phyloP scores from a whole-genome alignment of 2,113 vertebrate species.

The Ranitomeya imitator region DNA sequence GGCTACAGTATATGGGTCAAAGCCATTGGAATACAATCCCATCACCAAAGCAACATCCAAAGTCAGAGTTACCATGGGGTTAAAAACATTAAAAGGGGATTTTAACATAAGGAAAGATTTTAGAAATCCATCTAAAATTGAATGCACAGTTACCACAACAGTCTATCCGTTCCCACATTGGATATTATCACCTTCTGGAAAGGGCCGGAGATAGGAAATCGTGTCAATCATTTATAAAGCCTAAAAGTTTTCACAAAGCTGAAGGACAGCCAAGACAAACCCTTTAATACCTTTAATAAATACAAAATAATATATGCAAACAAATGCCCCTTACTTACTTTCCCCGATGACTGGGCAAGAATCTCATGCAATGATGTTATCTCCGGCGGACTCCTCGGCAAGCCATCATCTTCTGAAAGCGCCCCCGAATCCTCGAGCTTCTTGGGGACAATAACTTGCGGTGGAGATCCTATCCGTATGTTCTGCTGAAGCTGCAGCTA shows the following conservation, averaged over 20 bases:
- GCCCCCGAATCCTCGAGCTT: constrained; percentile 72
- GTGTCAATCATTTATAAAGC: not conserved
- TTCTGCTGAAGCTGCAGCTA: constrained; percentile 76
- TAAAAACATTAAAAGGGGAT: no score
- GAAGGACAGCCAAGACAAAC: not conserved
- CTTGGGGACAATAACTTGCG: constrained; percentile 71
- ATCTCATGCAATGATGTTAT: constrained; percentile 67
- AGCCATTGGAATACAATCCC: no score
- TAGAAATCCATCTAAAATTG: no score
- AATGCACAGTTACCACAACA: no score
- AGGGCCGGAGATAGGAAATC: not conserved
- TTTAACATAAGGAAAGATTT: no score
- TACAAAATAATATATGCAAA: not conserved
- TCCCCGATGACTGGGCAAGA: constrained; percentile 61
- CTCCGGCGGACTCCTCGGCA: constrained; percentile 77
- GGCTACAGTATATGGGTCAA: no score
- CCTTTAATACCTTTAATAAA: not conserved
- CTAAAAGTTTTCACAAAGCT: not conserved
- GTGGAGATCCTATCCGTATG: constrained; percentile 75
- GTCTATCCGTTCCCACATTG: not conserved
- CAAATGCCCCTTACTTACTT: constrained; percentile 60
- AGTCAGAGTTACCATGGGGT: no score
- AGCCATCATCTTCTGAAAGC: constrained; percentile 76
- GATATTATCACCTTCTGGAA: not conserved
- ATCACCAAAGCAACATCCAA: no score